phyloP scores from a whole-genome alignment of 1,140 invertebrate species.

The Lineus longissimus region DNA sequence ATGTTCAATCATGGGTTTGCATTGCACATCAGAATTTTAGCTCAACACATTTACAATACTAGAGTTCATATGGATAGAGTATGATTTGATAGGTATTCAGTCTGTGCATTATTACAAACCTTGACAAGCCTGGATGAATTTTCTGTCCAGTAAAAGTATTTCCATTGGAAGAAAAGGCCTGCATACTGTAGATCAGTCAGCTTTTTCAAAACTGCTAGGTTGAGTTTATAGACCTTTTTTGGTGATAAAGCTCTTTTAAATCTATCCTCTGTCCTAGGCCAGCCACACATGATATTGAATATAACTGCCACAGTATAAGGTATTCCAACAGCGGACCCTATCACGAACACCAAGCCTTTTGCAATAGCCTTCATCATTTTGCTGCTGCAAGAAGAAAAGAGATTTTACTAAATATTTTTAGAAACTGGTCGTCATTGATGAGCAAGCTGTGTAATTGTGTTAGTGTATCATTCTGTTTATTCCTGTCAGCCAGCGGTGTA shows the following conservation, averaged over 20 bases:
- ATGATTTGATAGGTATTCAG: too few species aligned
- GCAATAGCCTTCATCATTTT: neutral
- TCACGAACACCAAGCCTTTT: constrained; percentile 4
- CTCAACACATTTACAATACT: too few species aligned
- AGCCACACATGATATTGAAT: constrained; percentile 42
- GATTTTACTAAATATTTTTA: too few species aligned
- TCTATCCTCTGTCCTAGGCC: constrained; percentile 23
- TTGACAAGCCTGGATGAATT: constrained; percentile 32
- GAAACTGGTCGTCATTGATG: too few species aligned
- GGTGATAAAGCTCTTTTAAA: constrained; percentile 35
- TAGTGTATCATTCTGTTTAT: too few species aligned
- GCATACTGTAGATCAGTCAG: constrained; percentile 31
- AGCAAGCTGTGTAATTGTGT: too few species aligned
- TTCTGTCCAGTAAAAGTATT: constrained; percentile 36
- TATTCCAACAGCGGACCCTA: constrained; percentile 30
- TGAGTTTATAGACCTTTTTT: constrained; percentile 46
- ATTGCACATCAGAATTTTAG: too few species aligned
- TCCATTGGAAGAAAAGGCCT: constrained; percentile 35
- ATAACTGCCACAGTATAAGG: constrained; percentile 43
- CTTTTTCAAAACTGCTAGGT: constrained; percentile 36
- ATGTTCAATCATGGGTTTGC: too few species aligned
- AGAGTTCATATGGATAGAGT: too few species aligned
- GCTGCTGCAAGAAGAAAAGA: too few species aligned
- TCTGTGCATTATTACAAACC: too few species aligned
- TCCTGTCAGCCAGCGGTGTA: too few species aligned